Evolutionary conservation across 2,888 invertebrate genomes (phyloP).

Genomic region (Drosophila siamana): DNA sequence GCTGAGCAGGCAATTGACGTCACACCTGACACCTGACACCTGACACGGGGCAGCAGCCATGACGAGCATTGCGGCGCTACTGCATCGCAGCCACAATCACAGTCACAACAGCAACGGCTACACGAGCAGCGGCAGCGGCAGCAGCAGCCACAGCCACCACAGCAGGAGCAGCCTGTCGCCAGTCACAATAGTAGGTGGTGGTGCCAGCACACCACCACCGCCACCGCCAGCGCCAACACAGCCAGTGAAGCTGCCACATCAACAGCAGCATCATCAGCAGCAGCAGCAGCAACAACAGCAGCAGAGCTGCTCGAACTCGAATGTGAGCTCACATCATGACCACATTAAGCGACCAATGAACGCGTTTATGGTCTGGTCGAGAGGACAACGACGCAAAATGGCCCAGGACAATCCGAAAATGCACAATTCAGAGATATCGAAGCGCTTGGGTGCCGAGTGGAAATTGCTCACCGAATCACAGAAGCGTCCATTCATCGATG

Average conservation of each 20-base stretch:
- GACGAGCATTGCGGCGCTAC: conserved; percentile 74
- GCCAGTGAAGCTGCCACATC: conserved; percentile 43
- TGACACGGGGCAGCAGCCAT: conserved; percentile 43
- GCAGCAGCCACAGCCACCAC: conserved; percentile 63
- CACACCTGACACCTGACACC: conserved; percentile 49
- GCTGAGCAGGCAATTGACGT: conserved; percentile 37
- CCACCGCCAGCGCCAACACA: conserved; percentile 54
- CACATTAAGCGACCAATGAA: conserved; percentile 99
- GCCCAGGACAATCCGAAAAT: conserved; percentile 97
- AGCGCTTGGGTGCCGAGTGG: conserved; percentile 96
- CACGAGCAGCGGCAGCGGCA: conserved; percentile 67
- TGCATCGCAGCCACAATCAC: conserved; percentile 69
- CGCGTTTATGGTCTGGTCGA: conserved; percentile 98
- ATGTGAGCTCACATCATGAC: conserved; percentile 85
- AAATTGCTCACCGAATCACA: conserved; percentile 94
- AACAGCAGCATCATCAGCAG: conserved; percentile 38
- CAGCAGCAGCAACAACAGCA: conserved; percentile 45
- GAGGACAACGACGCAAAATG: conserved; percentile 96
- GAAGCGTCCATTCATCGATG: conserved; percentile 97
- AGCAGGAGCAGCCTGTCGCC: conserved; percentile 74
- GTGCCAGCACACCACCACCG: conserved; percentile 43
- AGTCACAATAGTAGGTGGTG: conserved; percentile 51
- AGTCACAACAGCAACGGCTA: conserved; percentile 62
- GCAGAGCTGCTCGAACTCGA: conserved; percentile 23
- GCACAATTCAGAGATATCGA: conserved; percentile 96